Evolutionary conservation across 2,888 invertebrate genomes (phyloP).

Genomic region (Drosophila setosimentum): DNA sequence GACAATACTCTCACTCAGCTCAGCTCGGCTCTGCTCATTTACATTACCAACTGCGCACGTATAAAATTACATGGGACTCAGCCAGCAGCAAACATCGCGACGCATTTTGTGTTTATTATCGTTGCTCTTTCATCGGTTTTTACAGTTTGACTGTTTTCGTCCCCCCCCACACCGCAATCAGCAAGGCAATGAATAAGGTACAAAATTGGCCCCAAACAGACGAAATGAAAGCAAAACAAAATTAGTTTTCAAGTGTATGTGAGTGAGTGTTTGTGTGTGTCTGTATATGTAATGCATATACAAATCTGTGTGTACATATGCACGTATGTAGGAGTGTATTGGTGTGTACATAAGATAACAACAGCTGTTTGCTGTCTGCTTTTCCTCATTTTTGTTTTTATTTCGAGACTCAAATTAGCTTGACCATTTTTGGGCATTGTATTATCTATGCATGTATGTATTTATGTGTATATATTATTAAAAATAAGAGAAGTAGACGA

Average conservation of each 20-base stretch:
- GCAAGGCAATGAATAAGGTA: slow-evolving; percentile 22
- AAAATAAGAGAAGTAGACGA: background rate
- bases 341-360: slow-evolving; percentile 39
- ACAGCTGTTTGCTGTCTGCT: slow-evolving; percentile 53
- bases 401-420: slow-evolving; percentile 32
- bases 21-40: slow-evolving; percentile 47
- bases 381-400: slow-evolving; percentile 33
- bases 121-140: slow-evolving; percentile 20
- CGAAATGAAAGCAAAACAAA: slow-evolving; percentile 46
- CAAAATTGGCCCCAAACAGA: slow-evolving; percentile 43
- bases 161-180: background rate
- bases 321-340: background rate
- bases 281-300: background rate
- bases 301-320: slow-evolving; percentile 5
- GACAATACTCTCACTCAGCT: slow-evolving; percentile 12
- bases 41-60: slow-evolving; percentile 73
- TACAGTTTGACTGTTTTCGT: slow-evolving; percentile 36
- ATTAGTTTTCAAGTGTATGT: slow-evolving; percentile 27
- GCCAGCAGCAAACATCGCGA: slow-evolving; percentile 6
- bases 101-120: slow-evolving; percentile 35
- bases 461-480: background rate
- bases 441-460: slow-evolving; percentile 18
- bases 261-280: too few relatives aligned
- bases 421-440: slow-evolving; percentile 54
- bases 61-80: slow-evolving; percentile 44